These are phyloP conservation scores for Zygaena filipendulae DNA, from an alignment of 2,888 invertebrate species.

Conservation along the genomic window DNA sequence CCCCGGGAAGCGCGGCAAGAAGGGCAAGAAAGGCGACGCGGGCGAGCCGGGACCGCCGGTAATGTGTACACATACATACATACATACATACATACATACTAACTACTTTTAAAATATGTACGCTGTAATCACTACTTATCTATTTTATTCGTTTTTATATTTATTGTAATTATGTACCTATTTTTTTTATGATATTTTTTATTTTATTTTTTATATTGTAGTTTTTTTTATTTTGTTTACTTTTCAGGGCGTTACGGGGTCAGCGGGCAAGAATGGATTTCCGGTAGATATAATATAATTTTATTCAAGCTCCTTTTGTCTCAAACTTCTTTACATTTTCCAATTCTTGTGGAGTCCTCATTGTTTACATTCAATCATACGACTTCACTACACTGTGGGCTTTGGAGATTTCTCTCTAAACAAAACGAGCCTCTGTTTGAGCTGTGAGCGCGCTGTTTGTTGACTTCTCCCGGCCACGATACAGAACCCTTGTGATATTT, in stretches of 20 bases:
- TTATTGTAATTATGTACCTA: too few relatives aligned
- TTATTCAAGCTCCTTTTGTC: conserved; percentile 45
- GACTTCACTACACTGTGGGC: too few relatives aligned
- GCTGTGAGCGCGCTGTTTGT: too few relatives aligned
- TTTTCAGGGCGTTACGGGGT: conserved; percentile 81
- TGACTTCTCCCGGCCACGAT: conserved; percentile 7
- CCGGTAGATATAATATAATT: conserved; percentile 74
- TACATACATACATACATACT: too few relatives aligned
- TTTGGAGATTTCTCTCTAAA: too few relatives aligned
- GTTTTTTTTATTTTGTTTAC: conserved; percentile 24
- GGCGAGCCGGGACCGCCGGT: conserved; percentile 86
- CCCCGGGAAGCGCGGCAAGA: conserved; percentile 88
- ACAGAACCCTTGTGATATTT: conserved; percentile 46
- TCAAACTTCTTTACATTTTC: too few relatives aligned
- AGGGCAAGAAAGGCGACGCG: conserved; percentile 88
- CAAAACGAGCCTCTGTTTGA: too few relatives aligned
- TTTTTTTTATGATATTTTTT: too few relatives aligned
- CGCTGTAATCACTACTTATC: too few relatives aligned
- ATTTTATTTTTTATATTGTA: conserved; percentile 13
- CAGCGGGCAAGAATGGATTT: conserved; percentile 90
- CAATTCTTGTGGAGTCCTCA: conserved; percentile 13
- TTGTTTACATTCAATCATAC: conserved; percentile 1
- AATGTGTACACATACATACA: too few relatives aligned
- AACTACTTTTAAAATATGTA: too few relatives aligned
- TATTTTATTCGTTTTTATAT: too few relatives aligned